These are phyloP conservation scores for Phyllotreta cruciferae DNA, from an alignment of 2,888 invertebrate species.

Conservation along the genomic window DNA sequence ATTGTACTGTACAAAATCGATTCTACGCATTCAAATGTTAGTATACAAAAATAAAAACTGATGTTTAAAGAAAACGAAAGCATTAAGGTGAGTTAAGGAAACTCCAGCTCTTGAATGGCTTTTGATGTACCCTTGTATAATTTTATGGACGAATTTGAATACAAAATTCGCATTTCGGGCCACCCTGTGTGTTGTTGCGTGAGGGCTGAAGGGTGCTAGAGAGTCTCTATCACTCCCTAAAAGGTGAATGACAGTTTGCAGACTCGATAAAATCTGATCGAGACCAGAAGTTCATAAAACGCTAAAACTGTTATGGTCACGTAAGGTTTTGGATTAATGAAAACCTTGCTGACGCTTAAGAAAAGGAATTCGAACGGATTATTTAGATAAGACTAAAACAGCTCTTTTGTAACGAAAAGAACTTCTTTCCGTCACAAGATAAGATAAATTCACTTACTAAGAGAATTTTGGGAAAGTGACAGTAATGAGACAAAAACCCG, in stretches of 20 bases:
- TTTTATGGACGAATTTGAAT: too few species aligned
- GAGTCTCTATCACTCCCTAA: slow-evolving; percentile 30
- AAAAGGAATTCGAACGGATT: slow-evolving; percentile 13
- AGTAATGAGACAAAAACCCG: too few species aligned
- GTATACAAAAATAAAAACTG: too few species aligned
- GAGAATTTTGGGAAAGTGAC: too few species aligned
- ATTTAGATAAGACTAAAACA: slow-evolving; percentile 15
- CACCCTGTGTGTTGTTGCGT: slow-evolving; percentile 13
- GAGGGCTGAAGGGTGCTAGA: slow-evolving; percentile 23
- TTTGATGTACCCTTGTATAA: too few species aligned
- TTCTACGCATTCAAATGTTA: too few species aligned
- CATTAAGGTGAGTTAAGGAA: too few species aligned
- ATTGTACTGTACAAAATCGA: too few species aligned
- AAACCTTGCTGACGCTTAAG: slow-evolving; percentile 18
- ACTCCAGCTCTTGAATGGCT: too few species aligned
- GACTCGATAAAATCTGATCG: slow-evolving; percentile 21
- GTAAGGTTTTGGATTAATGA: slow-evolving; percentile 16
- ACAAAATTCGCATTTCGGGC: not conserved
- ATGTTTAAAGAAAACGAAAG: too few species aligned
- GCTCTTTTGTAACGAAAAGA: slow-evolving; percentile 6
- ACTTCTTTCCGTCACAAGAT: slow-evolving; percentile 4
- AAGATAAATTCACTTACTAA: slow-evolving; percentile 1
- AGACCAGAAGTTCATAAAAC: slow-evolving; percentile 18
- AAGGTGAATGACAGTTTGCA: slow-evolving; percentile 22
- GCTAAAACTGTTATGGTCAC: slow-evolving; percentile 20